These are phyloP conservation scores for Sitophilus oryzae DNA, from an alignment of 1,140 invertebrate genomes.

Conservation along the genomic window DNA sequence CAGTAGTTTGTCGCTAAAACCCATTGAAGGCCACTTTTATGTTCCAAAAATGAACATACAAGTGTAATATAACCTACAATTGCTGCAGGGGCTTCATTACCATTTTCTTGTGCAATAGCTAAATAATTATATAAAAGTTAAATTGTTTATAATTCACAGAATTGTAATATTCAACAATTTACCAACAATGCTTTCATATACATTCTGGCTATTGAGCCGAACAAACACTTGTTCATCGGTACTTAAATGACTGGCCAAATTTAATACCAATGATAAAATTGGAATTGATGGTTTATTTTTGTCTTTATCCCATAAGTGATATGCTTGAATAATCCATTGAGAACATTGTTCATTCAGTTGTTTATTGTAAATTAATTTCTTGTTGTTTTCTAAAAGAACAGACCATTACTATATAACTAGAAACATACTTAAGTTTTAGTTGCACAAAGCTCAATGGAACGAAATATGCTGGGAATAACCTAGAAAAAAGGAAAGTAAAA, in stretches of 20 bases:
- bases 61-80: slow-evolving; percentile 57
- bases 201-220: slow-evolving; percentile 40
- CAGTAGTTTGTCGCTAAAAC: slow-evolving; percentile 50
- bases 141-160: neutral
- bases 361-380: neutral
- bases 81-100: slow-evolving; percentile 47
- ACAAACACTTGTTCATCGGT: slow-evolving; percentile 44
- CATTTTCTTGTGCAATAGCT: slow-evolving; percentile 18
- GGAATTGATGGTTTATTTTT: slow-evolving; percentile 39
- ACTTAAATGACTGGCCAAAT: slow-evolving; percentile 46
- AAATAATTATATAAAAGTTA: neutral
- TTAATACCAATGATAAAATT: slow-evolving; percentile 46
- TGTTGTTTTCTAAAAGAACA: neutral
- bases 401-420: neutral
- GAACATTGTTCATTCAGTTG: slow-evolving; percentile 1
- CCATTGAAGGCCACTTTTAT: slow-evolving; percentile 52
- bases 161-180: slow-evolving; percentile 38
- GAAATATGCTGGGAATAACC: no score
- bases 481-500: no score
- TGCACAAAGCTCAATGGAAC: no score
- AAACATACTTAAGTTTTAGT: neutral
- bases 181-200: slow-evolving; percentile 42
- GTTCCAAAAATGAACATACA: slow-evolving; percentile 48
- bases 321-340: slow-evolving; percentile 17
- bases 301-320: slow-evolving; percentile 28